A percentile compares a stretch with the other conserved stretches of the same genome.
These are phyloP conservation scores for Dendropsophus ebraccatus DNA, from an alignment of 2,113 vertebrate species.

Conservation along the genomic window DNA sequence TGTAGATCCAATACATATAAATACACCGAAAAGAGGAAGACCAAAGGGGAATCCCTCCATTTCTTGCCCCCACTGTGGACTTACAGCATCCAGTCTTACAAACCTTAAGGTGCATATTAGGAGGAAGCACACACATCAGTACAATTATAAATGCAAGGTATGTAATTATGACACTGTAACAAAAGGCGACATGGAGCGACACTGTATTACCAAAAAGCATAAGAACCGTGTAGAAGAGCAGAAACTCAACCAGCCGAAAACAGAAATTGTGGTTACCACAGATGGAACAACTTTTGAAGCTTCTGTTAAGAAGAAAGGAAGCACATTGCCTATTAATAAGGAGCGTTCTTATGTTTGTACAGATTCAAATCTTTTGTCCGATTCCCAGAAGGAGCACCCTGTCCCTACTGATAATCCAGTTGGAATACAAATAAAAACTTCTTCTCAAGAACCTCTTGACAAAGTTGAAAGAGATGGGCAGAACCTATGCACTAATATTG, in stretches of 20 bases:
- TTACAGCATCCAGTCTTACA: slow-evolving; percentile 91
- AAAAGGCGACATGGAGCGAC: slow-evolving; percentile 98
- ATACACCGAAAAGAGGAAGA: slow-evolving; percentile 78
- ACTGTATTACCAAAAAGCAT: slow-evolving; percentile 96
- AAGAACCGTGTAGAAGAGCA: slow-evolving; percentile 81
- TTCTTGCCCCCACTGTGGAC: slow-evolving; percentile 89
- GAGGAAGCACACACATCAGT: slow-evolving; percentile 94
- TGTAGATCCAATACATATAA: slow-evolving; percentile 61
- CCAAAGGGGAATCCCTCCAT: slow-evolving; percentile 80
- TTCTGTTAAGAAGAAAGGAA: slow-evolving; percentile 59
- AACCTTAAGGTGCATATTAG: slow-evolving; percentile 94
- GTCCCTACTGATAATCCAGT: slow-evolving; percentile 56
- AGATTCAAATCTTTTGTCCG: slow-evolving; percentile 1
- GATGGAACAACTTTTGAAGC: slow-evolving; percentile 68
- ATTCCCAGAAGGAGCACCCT: slow-evolving; percentile 54
- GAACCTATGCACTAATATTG: slow-evolving; percentile 65
- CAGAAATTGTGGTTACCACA: slow-evolving; percentile 68
- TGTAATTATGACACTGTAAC: slow-evolving; percentile 97
- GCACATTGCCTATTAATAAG: slow-evolving; percentile 1
- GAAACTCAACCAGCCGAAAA: slow-evolving; percentile 68
- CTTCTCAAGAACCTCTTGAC: slow-evolving; percentile 56
- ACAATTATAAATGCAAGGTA: slow-evolving; percentile 91
- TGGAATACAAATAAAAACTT: not conserved
- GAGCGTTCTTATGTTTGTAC: slow-evolving; percentile 46
- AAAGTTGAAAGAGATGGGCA: slow-evolving; percentile 61